Evolutionary conservation across 2,888 invertebrate species (phyloP), one percentile per base, ranked within the genome.

Genomic region (Drosophila neutralis): DNA sequence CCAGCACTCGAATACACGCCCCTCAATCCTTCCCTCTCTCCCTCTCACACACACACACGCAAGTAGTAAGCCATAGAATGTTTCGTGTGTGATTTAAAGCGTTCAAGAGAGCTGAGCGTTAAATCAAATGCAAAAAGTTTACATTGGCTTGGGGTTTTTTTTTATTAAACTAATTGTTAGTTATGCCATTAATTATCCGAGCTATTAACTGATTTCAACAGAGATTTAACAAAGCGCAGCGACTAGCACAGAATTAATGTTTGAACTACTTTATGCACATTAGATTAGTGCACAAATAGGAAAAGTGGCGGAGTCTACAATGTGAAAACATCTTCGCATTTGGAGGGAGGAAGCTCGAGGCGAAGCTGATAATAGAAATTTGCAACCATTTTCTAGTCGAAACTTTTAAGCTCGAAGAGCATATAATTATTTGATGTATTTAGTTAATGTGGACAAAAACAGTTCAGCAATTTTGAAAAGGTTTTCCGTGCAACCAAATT

Each of bases 91-190:
- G 29, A 52, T 53, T 72, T 69, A 42, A 71, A 54, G 21, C n/a
- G 56, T 51, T 36, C 64, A 52, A 36, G 52, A 29, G n/a, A n/a
- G 27, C 36, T 56, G 42, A 42, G 45, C 45, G 48, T 59, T 71
- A 71, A 68, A 68, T 71, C 49, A 35, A n/a, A 51, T 68, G 68
- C 49, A 68, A 68, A 68, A 71, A 24, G 72, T 38, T 33, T 21
- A 48, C 59, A 61, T 59, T 61, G 6, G 29, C 29, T 21, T 31
- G 40, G 42, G 29, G 15, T 15, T 57, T 57, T 53, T 53, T n/a
- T 21, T 21, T 27, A 38, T 35, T 57, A 49, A 70, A 33, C 31
- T 49, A 45, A n/a, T 38, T 31, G 40, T 68, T 42, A 68, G 56
- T 57, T 29, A 40, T 40, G 29, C 29, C 29, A 42, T 57, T 57